Percentiles rank a stretch among this genome's conserved stretches.
These are phyloP conservation scores for Drosophila watanabei DNA, from an alignment of 1,140 invertebrate genomes.

Conservation along the genomic window DNA sequence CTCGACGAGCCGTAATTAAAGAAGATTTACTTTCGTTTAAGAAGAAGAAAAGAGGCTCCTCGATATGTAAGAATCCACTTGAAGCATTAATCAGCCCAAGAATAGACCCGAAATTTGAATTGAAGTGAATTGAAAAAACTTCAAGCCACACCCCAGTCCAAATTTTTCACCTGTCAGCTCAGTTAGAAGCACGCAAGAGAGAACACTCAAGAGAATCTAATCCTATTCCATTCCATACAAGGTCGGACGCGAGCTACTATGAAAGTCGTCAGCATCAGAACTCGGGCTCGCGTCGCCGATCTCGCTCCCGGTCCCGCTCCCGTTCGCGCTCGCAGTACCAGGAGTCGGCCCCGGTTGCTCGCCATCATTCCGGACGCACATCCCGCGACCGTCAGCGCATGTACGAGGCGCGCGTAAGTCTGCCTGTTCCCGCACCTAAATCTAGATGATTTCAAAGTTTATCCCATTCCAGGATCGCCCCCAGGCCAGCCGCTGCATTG, in stretches of 20 bases:
- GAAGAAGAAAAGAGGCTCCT: constrained; percentile 2
- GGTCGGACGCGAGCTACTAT: constrained; percentile 64
- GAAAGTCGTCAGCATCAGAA: constrained; percentile 28
- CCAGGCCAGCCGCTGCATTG: constrained; percentile 94
- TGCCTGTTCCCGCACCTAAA: background rate
- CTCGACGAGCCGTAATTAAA: background rate
- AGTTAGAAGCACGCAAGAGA: constrained; percentile 41
- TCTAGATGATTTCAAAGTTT: background rate
- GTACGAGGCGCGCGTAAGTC: constrained; percentile 57
- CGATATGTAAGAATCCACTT: constrained; percentile 29
- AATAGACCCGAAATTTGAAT: constrained; percentile 19
- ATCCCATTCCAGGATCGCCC: constrained; percentile 90
- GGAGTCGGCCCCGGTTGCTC: constrained; percentile 10
- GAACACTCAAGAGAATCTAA: constrained; percentile 61
- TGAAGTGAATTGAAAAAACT: constrained; percentile 10
- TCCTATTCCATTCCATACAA: constrained; percentile 66
- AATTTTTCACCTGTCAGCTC: constrained; percentile 17
- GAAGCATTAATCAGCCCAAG: constrained; percentile 14
- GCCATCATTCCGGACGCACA: constrained; percentile 35
- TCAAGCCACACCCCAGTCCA: constrained; percentile 34
- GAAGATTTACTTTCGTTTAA: background rate
- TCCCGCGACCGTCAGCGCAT: constrained; percentile 54
- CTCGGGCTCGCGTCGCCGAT: constrained; percentile 39
- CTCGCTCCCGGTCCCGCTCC: constrained; percentile 32
- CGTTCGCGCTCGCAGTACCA: background rate